Evolutionary conservation across 92 coral and sea anemone species (phyloP), one percentile per base, ranked within the genome.

Genomic region (Bergia puertoricense): DNA sequence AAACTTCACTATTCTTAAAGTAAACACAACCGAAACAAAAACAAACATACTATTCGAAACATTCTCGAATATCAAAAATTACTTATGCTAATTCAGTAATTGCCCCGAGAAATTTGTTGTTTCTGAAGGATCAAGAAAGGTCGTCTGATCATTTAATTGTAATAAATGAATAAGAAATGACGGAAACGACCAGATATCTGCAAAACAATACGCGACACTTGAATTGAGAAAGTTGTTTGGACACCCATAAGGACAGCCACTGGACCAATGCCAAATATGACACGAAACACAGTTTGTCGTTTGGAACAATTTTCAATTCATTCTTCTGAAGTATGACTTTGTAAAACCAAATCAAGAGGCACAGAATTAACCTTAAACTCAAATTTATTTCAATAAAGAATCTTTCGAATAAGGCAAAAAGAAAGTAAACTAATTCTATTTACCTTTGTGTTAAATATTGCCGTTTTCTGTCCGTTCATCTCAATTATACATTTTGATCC

Each of bases 401-500:
- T 42, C 43, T 8, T 14, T 5, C 5, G 30, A 56, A 57, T 41
- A 23, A 54, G 50, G 68, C 38, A 23, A 46, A 18, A 44, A 65
- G 74, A 23, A 66, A 82, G 54, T 22, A 9, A 44, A 82, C 22
- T 41, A 82, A 66, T 41, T 42, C 46, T 14, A 46, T 71, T 16
- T 84, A 84, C 87, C 87, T 84, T 84, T 46, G 87, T 84, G 14
- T 84, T 84, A 57, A 36, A 69, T 36, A 84, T 84, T 16, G 79
- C 50, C 0, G 87, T 84, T 38, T 71, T 84, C 46, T 84, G 79
- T 16, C 79, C 87, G 16, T 84, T 72, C 87, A 84, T 84, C 77
- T 84, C 87, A 79, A 84, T 84, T 15, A 84, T 84, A 84, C 87
- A 84, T 84, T 84, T 84, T 45, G 87, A 84, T 30, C 87, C 87